Evolutionary conservation across 2,888 invertebrate species (phyloP), one percentile per base, ranked within the genome.

Genomic region (Melipona beecheii): DNA sequence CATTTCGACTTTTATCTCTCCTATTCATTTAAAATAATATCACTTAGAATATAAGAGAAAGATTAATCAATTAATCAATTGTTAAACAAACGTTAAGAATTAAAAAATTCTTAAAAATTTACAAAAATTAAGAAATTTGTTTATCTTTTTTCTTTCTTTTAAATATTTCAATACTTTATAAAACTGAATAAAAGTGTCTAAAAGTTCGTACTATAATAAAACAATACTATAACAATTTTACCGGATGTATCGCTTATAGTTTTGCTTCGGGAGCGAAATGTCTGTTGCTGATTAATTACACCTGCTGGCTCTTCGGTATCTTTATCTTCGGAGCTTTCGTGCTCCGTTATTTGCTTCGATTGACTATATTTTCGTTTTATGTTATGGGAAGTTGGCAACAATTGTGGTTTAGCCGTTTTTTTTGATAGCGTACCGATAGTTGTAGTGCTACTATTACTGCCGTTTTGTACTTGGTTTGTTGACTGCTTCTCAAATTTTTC

Each of bases 201-300:
- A 36, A 36, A 9, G 36, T 36, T 36, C 31, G 31, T 4, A 31
- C 4, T 36, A 9, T 36, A 9, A 36, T 9, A 43, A 43, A 43
- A 11, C 43, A 43, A 31, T 31, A 4, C 4, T 31, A 31, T 31
- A 4, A 31, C 31, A 31, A 43, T 69, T 89, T 93, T 93, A 97
- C 97, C 97, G 92, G 96, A 96, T 79, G 97, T 96, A 94, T 98
- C 98, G 90, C 98, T 97, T 89, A 98, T 96, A n/a, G 98, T 98
- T 95, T 98, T 98, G 95, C 98, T 98, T 91, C 98, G 96, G 89
- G 97, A 96, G 94, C 89, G 94, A 81, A 93, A 93, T 13, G 88
- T 89, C 92, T 83, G 95, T 92, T 91, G 94, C 92, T 82, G 91
- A 50, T 89, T 90, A 49, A 92, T 91, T 72, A 90, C 83, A 19